A percentile compares a stretch with the other conserved stretches of the same genome.
Evolutionary conservation across 1,140 invertebrate genomes (phyloP).

Genomic region (Chelonus insularis): DNA sequence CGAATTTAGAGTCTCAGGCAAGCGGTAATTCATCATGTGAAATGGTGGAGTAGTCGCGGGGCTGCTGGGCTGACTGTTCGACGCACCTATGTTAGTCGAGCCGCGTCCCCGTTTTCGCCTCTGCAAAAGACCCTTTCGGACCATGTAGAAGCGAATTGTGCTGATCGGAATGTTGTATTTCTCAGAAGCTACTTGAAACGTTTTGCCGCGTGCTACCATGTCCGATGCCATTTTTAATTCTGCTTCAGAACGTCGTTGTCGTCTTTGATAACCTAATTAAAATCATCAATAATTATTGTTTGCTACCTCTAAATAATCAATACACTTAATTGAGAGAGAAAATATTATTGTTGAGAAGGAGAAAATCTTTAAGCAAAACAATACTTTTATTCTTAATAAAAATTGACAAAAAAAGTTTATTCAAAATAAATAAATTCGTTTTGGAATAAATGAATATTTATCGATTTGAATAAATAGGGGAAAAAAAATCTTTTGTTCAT

Average conservation of each 20-base stretch:
- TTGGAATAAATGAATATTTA: too few relatives aligned
- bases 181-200: constrained; percentile 80
- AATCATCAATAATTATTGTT: background rate
- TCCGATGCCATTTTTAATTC: constrained; percentile 76
- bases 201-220: constrained; percentile 76
- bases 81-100: constrained; percentile 47
- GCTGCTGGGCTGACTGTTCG: constrained; percentile 59
- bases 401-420: too few relatives aligned
- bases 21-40: constrained; percentile 75
- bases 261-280: constrained; percentile 56
- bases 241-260: constrained; percentile 72
- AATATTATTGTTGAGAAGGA: too few relatives aligned
- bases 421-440: too few relatives aligned
- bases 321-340: too few relatives aligned
- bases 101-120: constrained; percentile 70
- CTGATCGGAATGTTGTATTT: constrained; percentile 83
- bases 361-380: too few relatives aligned
- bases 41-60: constrained; percentile 69
- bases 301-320: too few relatives aligned
- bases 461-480: too few relatives aligned
- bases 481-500: too few relatives aligned
- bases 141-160: constrained; percentile 84
- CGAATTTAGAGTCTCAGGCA: constrained; percentile 64
- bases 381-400: too few relatives aligned
- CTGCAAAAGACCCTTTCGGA: constrained; percentile 76